A percentile compares a stretch with the other conserved stretches of the same genome.
Conservation (phyloP, 2,797 vertebrate species). For the Oreortyx pictus region DNA sequence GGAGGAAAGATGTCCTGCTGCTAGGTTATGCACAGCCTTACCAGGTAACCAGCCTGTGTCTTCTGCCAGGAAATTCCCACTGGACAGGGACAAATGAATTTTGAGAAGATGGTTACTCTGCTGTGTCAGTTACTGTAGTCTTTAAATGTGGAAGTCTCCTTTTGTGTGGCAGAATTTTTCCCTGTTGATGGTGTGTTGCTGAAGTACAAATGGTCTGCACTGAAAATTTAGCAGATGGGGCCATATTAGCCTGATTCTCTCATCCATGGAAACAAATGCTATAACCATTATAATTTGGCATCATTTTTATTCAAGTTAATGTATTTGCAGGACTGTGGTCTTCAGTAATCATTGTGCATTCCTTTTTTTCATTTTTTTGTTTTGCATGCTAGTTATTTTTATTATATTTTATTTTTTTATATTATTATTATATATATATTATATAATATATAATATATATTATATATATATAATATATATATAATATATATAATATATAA, state of each 20-base stretch:
- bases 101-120: background rate
- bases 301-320: constrained; percentile 1
- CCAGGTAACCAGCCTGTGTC: background rate
- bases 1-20: background rate
- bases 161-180: background rate
- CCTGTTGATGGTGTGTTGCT: background rate
- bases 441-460: no score
- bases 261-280: constrained; percentile 24
- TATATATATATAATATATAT: no score
- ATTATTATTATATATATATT: no score
- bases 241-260: background rate
- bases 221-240: constrained; percentile 12
- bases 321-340: background rate
- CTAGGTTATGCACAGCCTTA: background rate
- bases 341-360: background rate
- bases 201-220: background rate
- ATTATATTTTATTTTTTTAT: no score
- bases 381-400: background rate
- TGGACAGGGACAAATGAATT: background rate
- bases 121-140: background rate
- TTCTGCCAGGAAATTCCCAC: background rate
- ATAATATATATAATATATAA: no score
- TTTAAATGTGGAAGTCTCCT: background rate
- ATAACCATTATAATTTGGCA: background rate
- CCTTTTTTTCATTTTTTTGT: background rate